Evolutionary conservation across 2,113 vertebrate genomes (phyloP).

Genomic region (Chamaea fasciata): DNA sequence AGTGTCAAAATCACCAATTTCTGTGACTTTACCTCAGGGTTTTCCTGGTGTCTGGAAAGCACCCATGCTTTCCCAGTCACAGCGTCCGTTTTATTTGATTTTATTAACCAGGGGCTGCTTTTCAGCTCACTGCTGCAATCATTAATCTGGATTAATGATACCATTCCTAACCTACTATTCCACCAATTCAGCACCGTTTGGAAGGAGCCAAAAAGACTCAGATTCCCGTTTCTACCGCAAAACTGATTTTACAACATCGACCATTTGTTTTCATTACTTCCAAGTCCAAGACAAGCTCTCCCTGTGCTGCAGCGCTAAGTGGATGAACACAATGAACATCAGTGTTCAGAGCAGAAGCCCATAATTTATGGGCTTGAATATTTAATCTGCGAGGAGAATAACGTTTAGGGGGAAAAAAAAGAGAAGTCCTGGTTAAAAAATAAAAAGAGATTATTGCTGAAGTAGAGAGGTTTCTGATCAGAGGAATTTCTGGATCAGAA

Average conservation of each 20-base stretch:
- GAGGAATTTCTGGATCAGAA: background rate
- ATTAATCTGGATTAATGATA: background rate
- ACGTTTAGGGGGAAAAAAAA: background rate
- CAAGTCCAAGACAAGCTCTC: background rate
- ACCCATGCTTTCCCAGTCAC: rapidly evolving
- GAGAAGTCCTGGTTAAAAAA: background rate
- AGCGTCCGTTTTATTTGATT: background rate
- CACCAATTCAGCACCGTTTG: background rate
- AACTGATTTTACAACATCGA: background rate
- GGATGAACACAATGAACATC: background rate
- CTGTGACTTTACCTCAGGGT: rapidly evolving
- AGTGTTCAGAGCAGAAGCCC: background rate
- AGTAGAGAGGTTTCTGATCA: background rate
- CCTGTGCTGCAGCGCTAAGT: background rate
- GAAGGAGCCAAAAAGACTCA: background rate
- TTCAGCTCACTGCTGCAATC: background rate
- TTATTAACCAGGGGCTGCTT: background rate
- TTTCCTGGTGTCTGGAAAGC: background rate
- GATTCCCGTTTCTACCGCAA: background rate
- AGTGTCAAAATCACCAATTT: background rate
- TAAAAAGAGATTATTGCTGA: background rate
- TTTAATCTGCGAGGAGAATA: background rate
- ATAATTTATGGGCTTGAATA: background rate
- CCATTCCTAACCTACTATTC: background rate
- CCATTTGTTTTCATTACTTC: background rate